A percentile compares a stretch with the other conserved stretches of the same genome.
phyloP scores from a whole-genome alignment of 2,797 vertebrate genomes.

The Melopsittacus undulatus region DNA sequence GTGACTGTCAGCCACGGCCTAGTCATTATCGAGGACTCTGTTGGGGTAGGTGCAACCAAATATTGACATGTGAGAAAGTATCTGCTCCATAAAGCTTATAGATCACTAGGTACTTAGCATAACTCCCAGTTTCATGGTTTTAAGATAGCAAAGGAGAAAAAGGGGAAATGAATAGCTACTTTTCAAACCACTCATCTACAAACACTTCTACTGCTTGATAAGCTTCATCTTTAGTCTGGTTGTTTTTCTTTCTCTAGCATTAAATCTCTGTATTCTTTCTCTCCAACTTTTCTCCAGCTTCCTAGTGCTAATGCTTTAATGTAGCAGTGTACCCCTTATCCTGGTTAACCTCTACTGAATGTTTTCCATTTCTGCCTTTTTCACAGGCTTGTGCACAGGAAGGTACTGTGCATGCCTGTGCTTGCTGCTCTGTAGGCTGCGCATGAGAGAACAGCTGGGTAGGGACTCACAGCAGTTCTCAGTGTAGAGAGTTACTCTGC shows the following conservation, averaged over 20 bases:
- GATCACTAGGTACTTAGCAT: background rate
- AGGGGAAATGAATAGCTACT: background rate
- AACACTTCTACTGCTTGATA: background rate
- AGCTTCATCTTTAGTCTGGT: background rate
- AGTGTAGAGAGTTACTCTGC: background rate
- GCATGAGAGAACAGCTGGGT: rapidly evolving
- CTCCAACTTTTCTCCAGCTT: too few relatives aligned
- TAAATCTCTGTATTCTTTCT: background rate
- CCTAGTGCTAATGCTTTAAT: background rate
- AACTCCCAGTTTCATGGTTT: background rate
- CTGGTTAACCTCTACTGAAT: rapidly evolving
- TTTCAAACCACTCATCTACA: background rate
- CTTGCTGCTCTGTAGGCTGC: background rate
- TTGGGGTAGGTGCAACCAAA: background rate
- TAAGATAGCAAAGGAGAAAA: background rate
- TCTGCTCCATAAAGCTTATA: background rate
- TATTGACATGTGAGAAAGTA: background rate
- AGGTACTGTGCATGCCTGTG: rapidly evolving
- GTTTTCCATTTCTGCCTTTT: background rate
- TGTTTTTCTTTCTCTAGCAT: background rate
- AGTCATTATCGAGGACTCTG: background rate
- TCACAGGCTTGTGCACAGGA: background rate
- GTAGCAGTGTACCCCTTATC: rapidly evolving
- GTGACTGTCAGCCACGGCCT: background rate
- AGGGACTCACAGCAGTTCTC: background rate